phyloP scores from a whole-genome alignment of 2,888 invertebrate genomes.

The Synanthedon tipuliformis region DNA sequence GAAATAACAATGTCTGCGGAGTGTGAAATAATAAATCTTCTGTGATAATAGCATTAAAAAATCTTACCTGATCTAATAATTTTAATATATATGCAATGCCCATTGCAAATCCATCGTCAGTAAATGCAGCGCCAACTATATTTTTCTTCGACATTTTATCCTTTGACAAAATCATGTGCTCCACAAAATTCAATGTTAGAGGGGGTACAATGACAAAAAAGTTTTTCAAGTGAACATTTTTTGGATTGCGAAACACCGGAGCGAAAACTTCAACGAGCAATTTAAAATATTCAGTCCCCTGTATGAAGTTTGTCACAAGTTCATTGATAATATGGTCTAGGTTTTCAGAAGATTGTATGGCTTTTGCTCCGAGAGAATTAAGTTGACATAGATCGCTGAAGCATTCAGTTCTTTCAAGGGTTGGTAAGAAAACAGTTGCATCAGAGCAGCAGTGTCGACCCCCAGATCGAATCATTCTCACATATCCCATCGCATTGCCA shows the following conservation, averaged over 20 bases:
- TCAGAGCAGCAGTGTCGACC: constrained; percentile 92
- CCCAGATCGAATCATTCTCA: constrained; percentile 93
- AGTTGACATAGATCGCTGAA: constrained; percentile 75
- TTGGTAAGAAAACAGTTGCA: constrained; percentile 90
- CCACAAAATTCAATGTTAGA: constrained; percentile 92
- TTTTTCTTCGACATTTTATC: constrained; percentile 93
- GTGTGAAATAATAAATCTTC: not conserved
- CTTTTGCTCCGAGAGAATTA: constrained; percentile 69
- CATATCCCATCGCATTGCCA: constrained; percentile 96
- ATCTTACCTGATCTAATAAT: constrained; percentile 81
- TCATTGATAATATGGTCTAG: constrained; percentile 83
- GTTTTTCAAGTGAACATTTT: constrained; percentile 89
- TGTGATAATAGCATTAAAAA: not conserved
- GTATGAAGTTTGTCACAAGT: constrained; percentile 85
- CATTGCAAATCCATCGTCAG: constrained; percentile 98
- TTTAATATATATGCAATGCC: constrained; percentile 93
- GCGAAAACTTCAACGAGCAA: constrained; percentile 93
- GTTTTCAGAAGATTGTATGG: constrained; percentile 75
- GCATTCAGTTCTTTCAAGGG: constrained; percentile 71
- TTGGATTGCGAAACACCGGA: constrained; percentile 85
- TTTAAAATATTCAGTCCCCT: constrained; percentile 90
- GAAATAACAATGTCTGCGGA: not conserved
- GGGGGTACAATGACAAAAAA: constrained; percentile 96
- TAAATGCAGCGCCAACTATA: constrained; percentile 88
- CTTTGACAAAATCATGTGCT: constrained; percentile 91